A percentile compares a stretch with the other conserved stretches of the same genome.
These are phyloP conservation scores for Selenia dentaria DNA, from an alignment of 2,888 invertebrate species.

Conservation along the genomic window DNA sequence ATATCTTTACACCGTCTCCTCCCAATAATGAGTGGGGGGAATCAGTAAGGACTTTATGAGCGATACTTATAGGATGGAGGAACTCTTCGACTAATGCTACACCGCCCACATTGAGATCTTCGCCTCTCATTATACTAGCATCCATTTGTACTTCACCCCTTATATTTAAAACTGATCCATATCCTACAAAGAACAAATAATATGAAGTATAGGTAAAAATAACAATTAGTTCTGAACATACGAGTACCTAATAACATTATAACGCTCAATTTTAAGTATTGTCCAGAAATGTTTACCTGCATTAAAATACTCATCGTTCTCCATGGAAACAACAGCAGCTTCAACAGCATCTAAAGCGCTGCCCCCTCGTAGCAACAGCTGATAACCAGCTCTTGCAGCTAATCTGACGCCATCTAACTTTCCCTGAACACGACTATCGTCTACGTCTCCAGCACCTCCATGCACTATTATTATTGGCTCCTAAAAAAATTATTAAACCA, in stretches of 20 bases:
- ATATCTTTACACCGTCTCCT: constrained; percentile 89
- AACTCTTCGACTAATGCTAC: constrained; percentile 91
- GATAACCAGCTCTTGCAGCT: constrained; percentile 86
- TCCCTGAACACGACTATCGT: constrained; percentile 85
- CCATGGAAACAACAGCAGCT: constrained; percentile 91
- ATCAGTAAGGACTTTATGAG: constrained; percentile 90
- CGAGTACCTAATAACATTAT: too few relatives aligned
- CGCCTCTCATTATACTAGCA: constrained; percentile 92
- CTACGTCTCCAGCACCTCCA: constrained; percentile 92
- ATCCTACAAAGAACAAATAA: constrained; percentile 53
- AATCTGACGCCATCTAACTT: constrained; percentile 87
- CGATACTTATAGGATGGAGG: constrained; percentile 90
- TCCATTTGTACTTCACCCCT: constrained; percentile 94
- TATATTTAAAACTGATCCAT: constrained; percentile 91
- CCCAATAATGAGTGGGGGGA: constrained; percentile 90
- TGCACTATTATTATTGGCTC: constrained; percentile 89
- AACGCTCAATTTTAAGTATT: too few relatives aligned
- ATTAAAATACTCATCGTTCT: constrained; percentile 92
- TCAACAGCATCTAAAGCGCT: constrained; percentile 90
- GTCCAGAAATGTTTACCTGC: too few relatives aligned
- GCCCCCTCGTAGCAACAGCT: constrained; percentile 80
- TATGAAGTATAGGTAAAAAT: background rate
- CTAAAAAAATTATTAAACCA: too few relatives aligned
- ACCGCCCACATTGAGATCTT: constrained; percentile 87
- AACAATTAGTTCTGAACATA: too few relatives aligned